Percentiles rank a stretch among this genome's conserved stretches.
These are phyloP conservation scores for Lottia gigantea DNA, from an alignment of 2,888 invertebrate species.

Conservation along the genomic window DNA sequence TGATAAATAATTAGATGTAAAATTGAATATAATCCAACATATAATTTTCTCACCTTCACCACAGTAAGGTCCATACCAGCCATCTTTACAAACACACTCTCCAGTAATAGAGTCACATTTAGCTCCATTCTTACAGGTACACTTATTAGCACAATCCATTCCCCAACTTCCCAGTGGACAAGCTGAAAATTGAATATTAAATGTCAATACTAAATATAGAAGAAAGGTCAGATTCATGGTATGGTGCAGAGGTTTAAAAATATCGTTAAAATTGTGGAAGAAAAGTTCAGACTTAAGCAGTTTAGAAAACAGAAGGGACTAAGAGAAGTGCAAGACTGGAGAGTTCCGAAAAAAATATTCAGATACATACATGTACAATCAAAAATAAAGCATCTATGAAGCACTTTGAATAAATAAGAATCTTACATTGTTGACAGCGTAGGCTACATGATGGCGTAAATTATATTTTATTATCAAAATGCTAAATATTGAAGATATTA, in stretches of 20 bases:
- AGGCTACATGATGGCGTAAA: too few relatives aligned
- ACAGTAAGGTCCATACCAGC: conserved; percentile 63
- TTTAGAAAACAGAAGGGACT: too few relatives aligned
- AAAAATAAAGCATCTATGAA: neutral
- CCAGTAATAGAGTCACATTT: conserved; percentile 62
- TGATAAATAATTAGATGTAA: too few relatives aligned
- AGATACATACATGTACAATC: too few relatives aligned
- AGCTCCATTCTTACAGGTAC: conserved; percentile 59
- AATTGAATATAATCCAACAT: too few relatives aligned
- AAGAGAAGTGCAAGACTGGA: too few relatives aligned
- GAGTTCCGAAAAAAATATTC: too few relatives aligned
- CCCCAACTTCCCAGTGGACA: conserved; percentile 63
- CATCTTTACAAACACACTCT: conserved; percentile 66
- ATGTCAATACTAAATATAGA: neutral
- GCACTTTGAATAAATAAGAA: neutral
- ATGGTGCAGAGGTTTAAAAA: too few relatives aligned
- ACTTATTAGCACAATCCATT: conserved; percentile 56
- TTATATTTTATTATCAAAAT: too few relatives aligned
- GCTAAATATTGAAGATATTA: too few relatives aligned
- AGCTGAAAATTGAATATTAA: conserved; percentile 31
- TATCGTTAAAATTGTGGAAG: too few relatives aligned
- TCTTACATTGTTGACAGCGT: neutral
- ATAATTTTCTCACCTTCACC: conserved; percentile 48
- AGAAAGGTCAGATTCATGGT: neutral
- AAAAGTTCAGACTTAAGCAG: too few relatives aligned